Base-by-base conservation (phyloP, 2,113 vertebrate genomes). In the Dipodomys spectabilis region DNA sequence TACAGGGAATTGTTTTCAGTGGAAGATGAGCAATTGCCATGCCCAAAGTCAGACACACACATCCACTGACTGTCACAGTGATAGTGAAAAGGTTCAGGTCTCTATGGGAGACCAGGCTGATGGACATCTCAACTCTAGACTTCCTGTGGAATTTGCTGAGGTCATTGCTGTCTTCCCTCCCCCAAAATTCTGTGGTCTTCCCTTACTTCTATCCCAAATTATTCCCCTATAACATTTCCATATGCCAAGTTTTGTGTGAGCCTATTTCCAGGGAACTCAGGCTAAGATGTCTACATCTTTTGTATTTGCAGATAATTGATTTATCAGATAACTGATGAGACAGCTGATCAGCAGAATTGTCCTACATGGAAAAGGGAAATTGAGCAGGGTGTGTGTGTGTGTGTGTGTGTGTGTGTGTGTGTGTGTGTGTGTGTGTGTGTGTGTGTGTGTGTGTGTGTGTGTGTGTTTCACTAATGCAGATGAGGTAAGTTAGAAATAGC, bases 291-390 rank as follows among this genome's bases (percentile, higher is more conserved):
- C 32, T n/a, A 39, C 39, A 39, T 39, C 39, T 39, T 93, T 68
- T 77, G 1, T 81, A 35, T 6, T 45, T 57, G 15, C 5, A 39
- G 39, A 39, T 39, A 39, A 39, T 6, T 57, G 53, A 57, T 16
- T 57, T 16, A 57, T 12, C 7, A 81, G 13, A 68, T 1, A 1
- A 32, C 7, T 19, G 20, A 20, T 0, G 0, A 30, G 9, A 18
- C 1, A 81, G 3, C 7, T 53, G 27, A 81, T 16, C n/a, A 25
- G 81, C 5, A n/a, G 30, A 53, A 23, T 12, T 78, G 86, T 71
- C 10, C n/a, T 30, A 53, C 45, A 12, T 67, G 19, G 32, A 68
- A n/a, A 83, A 83, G 75, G 23, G 22, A 35, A 5, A n/a, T 0
- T 44, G n/a, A 73, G 20, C 1, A 82, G 9, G 88, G 49, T 10